Base-by-base conservation (phyloP, 2,113 vertebrate genomes). In the Epinephelus moara region DNA sequence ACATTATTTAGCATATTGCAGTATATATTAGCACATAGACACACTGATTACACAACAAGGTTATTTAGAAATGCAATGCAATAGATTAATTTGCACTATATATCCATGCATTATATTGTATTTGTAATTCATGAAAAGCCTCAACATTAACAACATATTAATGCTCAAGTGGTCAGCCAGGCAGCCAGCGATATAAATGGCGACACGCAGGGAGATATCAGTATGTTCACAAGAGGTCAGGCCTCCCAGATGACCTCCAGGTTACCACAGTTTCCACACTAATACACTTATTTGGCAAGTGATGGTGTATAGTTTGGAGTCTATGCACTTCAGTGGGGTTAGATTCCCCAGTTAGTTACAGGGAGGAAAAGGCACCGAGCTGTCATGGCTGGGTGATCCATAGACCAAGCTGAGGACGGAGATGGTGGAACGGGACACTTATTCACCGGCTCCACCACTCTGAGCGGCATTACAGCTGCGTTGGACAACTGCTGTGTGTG, bases 351-450 rank as follows among this genome's bases (percentile, higher is more conserved):
- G 83, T 82, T 81, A 49, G 77, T 63, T 81, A 19, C 11, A 62
- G 79, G 45, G 66, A 76, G 45, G 68, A 49, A 74, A 84, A 75
- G 42, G 75, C 27, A 63, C 25, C 14, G 3, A 67, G 62, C 63
- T 69, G 81, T 79, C 83, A 81, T 17, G 73, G 53, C 57, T 62
- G 76, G 42, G 83, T 76, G 78, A 92, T 75, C 63, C 69, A 81
- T 72, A 76, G 86, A 40, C 72, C 17, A 0, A 18, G 62, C 30
- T 21, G 1, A 21, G 47, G 85, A 84, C 63, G 84, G 85, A 88
- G 84, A 80, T 27, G 70, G 75, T 55, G 77, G 70, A 89, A 85
- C 64, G 70, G 88, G 80, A 89, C 89, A 85, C 88, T 87, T 84
- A 91, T 90, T 88, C 85, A 82, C 76, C 61, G 59, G 83, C 82